Percentiles rank a stretch among this genome's conserved stretches.
phyloP scores from a whole-genome alignment of 2,113 vertebrate species.

The Dasyornis broadbenti region DNA sequence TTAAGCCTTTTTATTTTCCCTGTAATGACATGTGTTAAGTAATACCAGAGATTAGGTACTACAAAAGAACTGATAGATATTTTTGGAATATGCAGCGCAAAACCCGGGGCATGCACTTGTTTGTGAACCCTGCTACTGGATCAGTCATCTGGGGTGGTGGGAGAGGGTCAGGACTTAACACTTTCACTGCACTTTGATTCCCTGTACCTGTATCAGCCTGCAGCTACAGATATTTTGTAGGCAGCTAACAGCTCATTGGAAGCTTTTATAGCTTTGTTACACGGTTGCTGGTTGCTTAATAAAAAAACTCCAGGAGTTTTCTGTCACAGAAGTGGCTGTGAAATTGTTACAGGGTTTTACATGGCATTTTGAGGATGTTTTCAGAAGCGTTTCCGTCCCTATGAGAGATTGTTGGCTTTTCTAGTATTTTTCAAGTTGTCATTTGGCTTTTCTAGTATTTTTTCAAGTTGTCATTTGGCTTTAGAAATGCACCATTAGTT shows the following conservation, averaged over 20 bases:
- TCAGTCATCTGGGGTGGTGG: background rate
- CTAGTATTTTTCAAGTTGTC: background rate
- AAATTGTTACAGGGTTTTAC: background rate
- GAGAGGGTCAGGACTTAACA: background rate
- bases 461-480: constrained; percentile 14
- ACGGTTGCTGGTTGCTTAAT: background rate
- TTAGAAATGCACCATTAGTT: background rate
- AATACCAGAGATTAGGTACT: background rate
- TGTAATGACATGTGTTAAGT: background rate
- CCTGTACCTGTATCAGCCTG: background rate
- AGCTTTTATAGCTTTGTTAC: background rate
- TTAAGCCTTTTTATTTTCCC: background rate
- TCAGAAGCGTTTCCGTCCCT: background rate
- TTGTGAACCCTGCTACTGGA: background rate
- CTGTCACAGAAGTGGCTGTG: constrained; percentile 16
- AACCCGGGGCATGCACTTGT: rapidly evolving
- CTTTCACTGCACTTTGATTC: background rate
- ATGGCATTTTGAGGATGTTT: constrained; percentile 27
- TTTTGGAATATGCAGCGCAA: background rate
- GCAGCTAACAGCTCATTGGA: background rate
- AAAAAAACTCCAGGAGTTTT: background rate
- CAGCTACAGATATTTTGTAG: background rate
- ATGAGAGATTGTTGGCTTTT: background rate
- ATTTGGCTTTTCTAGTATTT: background rate
- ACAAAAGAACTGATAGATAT: background rate